Percentiles rank a stretch among this genome's conserved stretches.
These are phyloP conservation scores for Morinoia aosen DNA, from an alignment of 2,888 invertebrate genomes.

Conservation along the genomic window DNA sequence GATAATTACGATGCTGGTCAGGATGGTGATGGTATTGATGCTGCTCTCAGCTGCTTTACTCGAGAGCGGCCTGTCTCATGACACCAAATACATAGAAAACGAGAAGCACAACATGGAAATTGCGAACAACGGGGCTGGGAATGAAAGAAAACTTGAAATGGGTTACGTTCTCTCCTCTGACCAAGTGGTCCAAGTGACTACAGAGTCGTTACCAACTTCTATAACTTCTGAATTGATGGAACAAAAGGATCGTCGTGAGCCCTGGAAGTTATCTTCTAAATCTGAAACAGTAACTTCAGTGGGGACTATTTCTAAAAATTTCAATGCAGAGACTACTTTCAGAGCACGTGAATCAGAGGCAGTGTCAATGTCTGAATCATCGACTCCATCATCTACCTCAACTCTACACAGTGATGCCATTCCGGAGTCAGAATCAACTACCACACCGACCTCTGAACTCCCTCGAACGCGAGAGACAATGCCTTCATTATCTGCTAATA, in stretches of 20 bases:
- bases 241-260: neutral
- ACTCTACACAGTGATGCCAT: neutral
- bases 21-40: neutral
- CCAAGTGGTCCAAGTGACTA: neutral
- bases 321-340: neutral
- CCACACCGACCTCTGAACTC: neutral
- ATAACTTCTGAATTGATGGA: neutral
- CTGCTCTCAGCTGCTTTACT: neutral
- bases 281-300: neutral
- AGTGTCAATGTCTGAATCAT: neutral
- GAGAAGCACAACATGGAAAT: neutral
- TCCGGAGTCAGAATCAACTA: neutral
- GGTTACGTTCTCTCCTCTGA: neutral
- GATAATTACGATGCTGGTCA: neutral
- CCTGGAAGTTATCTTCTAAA: neutral
- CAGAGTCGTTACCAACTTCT: neutral
- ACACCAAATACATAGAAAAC: neutral
- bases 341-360: neutral
- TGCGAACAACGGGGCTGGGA: neutral
- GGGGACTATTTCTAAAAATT: neutral
- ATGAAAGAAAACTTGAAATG: neutral
- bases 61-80: neutral
- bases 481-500: neutral
- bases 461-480: neutral
- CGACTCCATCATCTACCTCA: neutral